Conservation (phyloP, 2,888 invertebrate genomes). For the Volucella zonaria region DNA sequence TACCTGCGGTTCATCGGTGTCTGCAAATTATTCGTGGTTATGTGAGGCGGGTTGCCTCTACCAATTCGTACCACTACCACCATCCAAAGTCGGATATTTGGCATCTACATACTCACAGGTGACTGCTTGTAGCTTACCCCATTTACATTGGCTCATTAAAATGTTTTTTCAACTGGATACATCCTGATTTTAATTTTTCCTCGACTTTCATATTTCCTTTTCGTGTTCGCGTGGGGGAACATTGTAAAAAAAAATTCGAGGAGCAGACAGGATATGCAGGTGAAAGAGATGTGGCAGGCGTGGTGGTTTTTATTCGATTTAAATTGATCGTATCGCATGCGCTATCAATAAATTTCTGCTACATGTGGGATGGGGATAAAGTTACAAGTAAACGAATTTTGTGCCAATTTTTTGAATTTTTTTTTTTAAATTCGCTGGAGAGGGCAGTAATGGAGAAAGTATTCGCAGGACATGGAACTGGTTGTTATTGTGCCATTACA, state of each 20-base stretch:
- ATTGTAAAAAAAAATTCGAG: constrained; percentile 8
- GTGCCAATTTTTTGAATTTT: neutral
- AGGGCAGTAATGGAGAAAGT: neutral
- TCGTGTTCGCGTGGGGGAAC: neutral
- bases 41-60: neutral
- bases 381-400: constrained; percentile 6
- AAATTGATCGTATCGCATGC: constrained; percentile 54
- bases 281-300: constrained; percentile 38
- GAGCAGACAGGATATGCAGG: constrained; percentile 54
- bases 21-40: constrained; percentile 17
- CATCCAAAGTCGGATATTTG: neutral
- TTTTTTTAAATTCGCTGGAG: neutral
- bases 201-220: neutral
- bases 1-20: constrained; percentile 21
- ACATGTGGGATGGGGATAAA: constrained; percentile 1
- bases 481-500: neutral
- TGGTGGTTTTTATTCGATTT: constrained; percentile 48
- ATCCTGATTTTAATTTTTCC: constrained; percentile 21
- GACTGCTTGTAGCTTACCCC: constrained; percentile 16
- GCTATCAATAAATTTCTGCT: constrained; percentile 46
- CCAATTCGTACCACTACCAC: neutral
- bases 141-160: constrained; percentile 55
- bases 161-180: constrained; percentile 47
- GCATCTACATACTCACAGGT: neutral
- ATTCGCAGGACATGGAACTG: constrained; percentile 14